These are phyloP conservation scores for Carassius carassius DNA, from an alignment of 2,113 vertebrate species.

Conservation along the genomic window DNA sequence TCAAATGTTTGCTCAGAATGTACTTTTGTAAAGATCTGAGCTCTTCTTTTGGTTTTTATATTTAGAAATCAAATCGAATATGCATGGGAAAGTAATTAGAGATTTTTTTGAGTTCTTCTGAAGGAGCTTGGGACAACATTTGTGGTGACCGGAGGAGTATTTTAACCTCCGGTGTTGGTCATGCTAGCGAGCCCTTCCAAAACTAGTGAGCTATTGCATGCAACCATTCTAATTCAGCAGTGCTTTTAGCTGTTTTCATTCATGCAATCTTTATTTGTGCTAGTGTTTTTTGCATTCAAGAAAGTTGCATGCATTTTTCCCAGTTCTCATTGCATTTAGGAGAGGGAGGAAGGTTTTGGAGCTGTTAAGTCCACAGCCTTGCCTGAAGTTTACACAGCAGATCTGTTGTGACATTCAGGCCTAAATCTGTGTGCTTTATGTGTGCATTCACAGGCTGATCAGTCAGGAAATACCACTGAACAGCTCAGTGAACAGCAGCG, in stretches of 20 bases:
- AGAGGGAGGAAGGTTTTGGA: constrained; percentile 35
- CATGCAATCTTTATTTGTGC: not conserved
- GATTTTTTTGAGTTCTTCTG: not conserved
- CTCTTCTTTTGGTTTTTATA: not conserved
- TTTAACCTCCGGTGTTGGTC: not conserved
- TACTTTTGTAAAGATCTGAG: not conserved
- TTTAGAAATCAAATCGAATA: constrained; percentile 14
- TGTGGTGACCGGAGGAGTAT: constrained; percentile 14
- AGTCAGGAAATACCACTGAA: constrained; percentile 5
- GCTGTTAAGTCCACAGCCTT: constrained; percentile 68
- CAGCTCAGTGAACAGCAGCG: not conserved
- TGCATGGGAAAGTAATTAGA: constrained; percentile 1
- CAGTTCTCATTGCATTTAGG: constrained; percentile 9
- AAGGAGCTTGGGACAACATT: not conserved
- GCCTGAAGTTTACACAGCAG: constrained; percentile 73
- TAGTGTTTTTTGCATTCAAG: not conserved
- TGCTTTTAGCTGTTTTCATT: not conserved
- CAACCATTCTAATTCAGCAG: not conserved
- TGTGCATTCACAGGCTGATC: not conserved
- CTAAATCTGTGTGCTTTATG: constrained; percentile 67
- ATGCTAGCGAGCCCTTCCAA: not conserved
- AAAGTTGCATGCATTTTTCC: not conserved
- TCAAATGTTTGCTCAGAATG: not conserved
- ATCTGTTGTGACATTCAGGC: constrained; percentile 72
- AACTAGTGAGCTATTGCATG: not conserved